Conservation (phyloP, 1,140 invertebrate species). For the Oncopodura yosiiana region DNA sequence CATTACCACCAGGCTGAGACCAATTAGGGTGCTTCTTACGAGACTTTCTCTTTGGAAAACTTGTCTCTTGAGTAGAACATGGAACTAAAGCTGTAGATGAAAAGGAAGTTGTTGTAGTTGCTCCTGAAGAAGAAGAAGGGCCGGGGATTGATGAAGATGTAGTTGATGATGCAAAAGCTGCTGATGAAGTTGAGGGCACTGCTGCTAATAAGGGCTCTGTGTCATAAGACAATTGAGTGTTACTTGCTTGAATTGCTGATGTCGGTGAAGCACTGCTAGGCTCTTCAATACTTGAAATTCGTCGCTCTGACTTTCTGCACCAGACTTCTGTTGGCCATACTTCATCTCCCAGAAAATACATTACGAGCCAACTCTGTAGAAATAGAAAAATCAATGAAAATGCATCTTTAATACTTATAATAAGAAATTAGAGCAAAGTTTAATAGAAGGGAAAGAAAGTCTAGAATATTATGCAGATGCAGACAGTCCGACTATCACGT, state of each 20-base stretch:
- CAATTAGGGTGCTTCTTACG: slow-evolving; percentile 20
- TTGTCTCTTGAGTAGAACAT: slow-evolving; percentile 4
- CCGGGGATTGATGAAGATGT: slow-evolving; percentile 9
- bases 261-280: slow-evolving; percentile 18
- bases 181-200: slow-evolving; percentile 11
- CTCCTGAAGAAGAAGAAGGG: slow-evolving; percentile 4
- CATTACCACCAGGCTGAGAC: slow-evolving; percentile 33
- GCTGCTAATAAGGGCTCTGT: slow-evolving; percentile 22
- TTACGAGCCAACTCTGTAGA: slow-evolving; percentile 34
- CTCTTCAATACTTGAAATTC: slow-evolving; percentile 26
- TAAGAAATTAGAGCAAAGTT: no score
- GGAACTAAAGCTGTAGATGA: background rate
- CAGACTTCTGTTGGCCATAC: slow-evolving; percentile 31
- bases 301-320: slow-evolving; percentile 1
- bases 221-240: slow-evolving; percentile 33
- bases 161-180: slow-evolving; percentile 8
- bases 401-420: no score
- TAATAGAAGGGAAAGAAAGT: no score
- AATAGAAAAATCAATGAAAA: background rate
- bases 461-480: no score
- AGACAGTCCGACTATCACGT: no score
- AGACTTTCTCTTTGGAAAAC: slow-evolving; percentile 2
- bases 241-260: slow-evolving; percentile 24
- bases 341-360: slow-evolving; percentile 35
- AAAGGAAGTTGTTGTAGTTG: background rate